Conservation (phyloP, 2,888 invertebrate genomes). For the Ethmia dodecea region DNA sequence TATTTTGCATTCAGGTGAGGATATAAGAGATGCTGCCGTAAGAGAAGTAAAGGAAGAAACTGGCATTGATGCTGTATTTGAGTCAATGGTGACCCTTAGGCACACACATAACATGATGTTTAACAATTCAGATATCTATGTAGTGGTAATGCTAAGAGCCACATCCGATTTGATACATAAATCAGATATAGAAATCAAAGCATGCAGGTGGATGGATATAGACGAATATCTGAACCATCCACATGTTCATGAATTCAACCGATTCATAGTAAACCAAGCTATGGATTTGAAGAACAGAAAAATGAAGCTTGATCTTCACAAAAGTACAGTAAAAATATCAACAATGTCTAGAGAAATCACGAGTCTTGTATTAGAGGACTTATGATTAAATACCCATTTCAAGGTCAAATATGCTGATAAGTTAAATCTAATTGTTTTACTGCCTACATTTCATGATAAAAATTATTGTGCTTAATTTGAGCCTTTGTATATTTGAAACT, state of each 20-base stretch:
- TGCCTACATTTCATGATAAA: too few species aligned
- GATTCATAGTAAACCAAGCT: constrained; percentile 81
- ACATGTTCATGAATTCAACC: constrained; percentile 84
- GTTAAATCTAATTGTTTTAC: too few species aligned
- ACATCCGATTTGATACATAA: constrained; percentile 78
- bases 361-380: constrained; percentile 49
- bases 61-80: constrained; percentile 85
- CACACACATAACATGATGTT: constrained; percentile 88
- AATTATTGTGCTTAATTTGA: too few species aligned
- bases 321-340: constrained; percentile 48
- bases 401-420: too few species aligned
- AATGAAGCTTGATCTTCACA: constrained; percentile 76
- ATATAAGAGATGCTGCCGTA: constrained; percentile 87
- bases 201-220: constrained; percentile 89
- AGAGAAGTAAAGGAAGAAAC: constrained; percentile 96
- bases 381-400: too few species aligned
- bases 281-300: constrained; percentile 80
- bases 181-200: constrained; percentile 87
- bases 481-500: too few species aligned
- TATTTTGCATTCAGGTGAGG: constrained; percentile 80
- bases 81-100: constrained; percentile 85
- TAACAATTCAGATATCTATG: constrained; percentile 92
- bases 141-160: constrained; percentile 85
- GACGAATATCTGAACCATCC: constrained; percentile 84
- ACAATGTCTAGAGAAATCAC: constrained; percentile 50